Evolutionary conservation across 2,113 vertebrate genomes (phyloP).

Genomic region (Nannobrachium achirus): DNA sequence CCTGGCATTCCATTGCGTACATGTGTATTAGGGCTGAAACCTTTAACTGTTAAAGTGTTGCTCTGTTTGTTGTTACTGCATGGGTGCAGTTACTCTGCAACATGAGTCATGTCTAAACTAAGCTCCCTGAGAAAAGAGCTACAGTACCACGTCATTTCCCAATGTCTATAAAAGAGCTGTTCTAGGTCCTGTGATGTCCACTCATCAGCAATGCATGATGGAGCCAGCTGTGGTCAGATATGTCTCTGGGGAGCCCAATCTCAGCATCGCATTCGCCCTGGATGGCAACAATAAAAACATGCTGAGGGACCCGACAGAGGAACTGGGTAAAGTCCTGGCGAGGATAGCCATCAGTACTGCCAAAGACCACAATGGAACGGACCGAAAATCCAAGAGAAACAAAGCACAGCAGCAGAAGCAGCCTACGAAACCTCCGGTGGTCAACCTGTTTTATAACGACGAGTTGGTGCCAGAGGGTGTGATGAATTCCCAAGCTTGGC

Average conservation of each 20-base stretch:
- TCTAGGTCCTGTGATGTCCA: too few species aligned
- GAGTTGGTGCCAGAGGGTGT: constrained; percentile 80
- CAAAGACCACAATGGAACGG: constrained; percentile 76
- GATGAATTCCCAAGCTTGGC: constrained; percentile 89
- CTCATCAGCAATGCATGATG: constrained; percentile 65
- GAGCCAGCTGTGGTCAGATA: constrained; percentile 88
- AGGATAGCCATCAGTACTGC: constrained; percentile 83
- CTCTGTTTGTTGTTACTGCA: too few species aligned
- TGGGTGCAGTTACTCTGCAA: too few species aligned
- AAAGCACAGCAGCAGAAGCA: constrained; percentile 26
- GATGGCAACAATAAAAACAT: constrained; percentile 85
- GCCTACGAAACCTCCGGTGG: constrained; percentile 65
- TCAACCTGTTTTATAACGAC: constrained; percentile 78
- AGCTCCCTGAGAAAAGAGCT: too few species aligned
- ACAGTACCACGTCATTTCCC: too few species aligned
- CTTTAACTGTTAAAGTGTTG: too few species aligned
- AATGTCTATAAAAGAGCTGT: too few species aligned
- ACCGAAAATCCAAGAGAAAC: constrained; percentile 75
- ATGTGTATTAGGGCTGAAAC: too few species aligned
- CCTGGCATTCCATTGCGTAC: too few species aligned
- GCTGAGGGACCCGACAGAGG: constrained; percentile 89
- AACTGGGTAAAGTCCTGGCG: constrained; percentile 83
- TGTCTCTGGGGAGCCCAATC: constrained; percentile 86
- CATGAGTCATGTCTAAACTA: too few species aligned
- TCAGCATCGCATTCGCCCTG: constrained; percentile 87